Conservation (phyloP, 2,113 vertebrate species). For the Onychostruthus taczanowskii region DNA sequence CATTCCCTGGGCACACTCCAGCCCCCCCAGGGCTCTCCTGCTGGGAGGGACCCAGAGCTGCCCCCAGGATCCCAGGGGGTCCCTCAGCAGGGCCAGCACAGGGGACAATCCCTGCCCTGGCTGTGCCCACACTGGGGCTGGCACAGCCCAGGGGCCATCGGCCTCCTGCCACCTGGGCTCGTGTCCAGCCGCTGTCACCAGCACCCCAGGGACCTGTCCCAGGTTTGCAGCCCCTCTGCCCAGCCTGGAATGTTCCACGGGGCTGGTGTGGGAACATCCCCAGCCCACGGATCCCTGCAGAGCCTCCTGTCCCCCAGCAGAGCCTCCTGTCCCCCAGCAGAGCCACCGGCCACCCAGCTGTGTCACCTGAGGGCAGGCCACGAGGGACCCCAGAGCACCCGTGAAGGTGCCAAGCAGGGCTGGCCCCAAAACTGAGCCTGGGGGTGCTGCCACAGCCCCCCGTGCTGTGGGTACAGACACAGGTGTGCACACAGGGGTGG, state of each 20-base stretch:
- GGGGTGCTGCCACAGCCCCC: background rate
- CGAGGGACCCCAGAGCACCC: fast-evolving
- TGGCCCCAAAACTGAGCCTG: background rate
- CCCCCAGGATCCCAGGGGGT: background rate
- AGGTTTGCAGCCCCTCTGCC: background rate
- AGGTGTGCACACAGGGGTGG: background rate
- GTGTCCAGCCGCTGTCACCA: background rate
- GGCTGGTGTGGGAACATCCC: background rate
- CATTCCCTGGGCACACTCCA: background rate
- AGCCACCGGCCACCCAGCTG: background rate
- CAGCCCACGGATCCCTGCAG: background rate
- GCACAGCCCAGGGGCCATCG: no score
- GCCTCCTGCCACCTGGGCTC: background rate
- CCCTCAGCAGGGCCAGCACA: no score
- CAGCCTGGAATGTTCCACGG: background rate
- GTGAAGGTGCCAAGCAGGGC: background rate
- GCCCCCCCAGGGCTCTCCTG: no score
- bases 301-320: background rate
- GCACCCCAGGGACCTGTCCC: no score
- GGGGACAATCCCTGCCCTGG: background rate
- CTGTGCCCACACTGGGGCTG: background rate
- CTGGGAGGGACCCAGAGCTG: background rate
- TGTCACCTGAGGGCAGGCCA: background rate
- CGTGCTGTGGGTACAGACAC: fast-evolving
- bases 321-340: background rate